Base-by-base conservation (phyloP, 2,113 vertebrate genomes). In the Ptilorrhoa leucosticta region DNA sequence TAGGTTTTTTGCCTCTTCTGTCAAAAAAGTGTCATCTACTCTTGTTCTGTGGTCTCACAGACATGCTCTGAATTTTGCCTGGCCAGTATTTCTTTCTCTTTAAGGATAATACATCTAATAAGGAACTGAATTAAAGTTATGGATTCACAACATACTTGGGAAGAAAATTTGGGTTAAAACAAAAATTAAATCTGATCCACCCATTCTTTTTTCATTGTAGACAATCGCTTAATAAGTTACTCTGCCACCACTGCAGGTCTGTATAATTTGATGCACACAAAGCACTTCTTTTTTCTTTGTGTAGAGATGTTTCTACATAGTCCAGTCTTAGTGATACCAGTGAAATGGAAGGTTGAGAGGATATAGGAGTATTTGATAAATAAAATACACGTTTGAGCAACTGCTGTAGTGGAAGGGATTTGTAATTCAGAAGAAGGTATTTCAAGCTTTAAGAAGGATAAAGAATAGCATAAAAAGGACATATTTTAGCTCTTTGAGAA, bases 361-460 rank as follows among this genome's bases (percentile, higher is more conserved):
- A 75, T 12, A 39, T 7, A 69, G 48, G 37, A 65, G 13, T 14
- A 47, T 76, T 39, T 87, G 56, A 42, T 58, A 88, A 86, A 93
- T 83, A 93, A 90, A 92, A 78, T 28, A 24, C 6, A 26, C 15
- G 13, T 73, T 83, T 83, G 63, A 86, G 39, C 19, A 80, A 77
- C 50, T 58, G n/a, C 21, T 94, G 69, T 37, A 60, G 21, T 58
- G 44, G 76, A 79, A 87, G 63, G 40, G n/a, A 88, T 90, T 90
- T 77, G 77, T 72, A 91, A 85, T 80, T 89, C 86, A 90, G 80
- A 81, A 79, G 53, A 84, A 39, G 22, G 39, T 51, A 51, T 95
- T 96, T 89, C 42, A 64, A 48, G 54, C 57, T 68, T 95, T 88
- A 81, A 79, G 79, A 77, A 87, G 76, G 78, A 91, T 87, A 91